A percentile compares a stretch with the other conserved stretches of the same genome.
phyloP scores from a whole-genome alignment of 2,797 vertebrate genomes.

The Emys orbicularis region DNA sequence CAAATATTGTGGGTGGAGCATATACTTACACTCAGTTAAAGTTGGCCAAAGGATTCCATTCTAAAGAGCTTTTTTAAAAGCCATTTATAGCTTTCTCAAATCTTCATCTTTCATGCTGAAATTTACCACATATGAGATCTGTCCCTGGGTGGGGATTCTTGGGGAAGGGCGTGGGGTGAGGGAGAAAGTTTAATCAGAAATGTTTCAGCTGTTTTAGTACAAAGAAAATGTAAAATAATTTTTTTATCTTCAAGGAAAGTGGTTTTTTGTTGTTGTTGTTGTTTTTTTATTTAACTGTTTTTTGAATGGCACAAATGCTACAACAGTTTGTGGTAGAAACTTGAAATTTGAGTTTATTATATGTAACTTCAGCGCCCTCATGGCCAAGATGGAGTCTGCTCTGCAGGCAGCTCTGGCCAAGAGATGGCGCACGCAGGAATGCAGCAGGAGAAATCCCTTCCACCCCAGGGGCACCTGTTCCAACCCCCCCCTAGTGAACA shows the following conservation, averaged over 20 bases:
- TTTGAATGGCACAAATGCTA: neutral
- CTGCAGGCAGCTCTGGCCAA: too few relatives aligned
- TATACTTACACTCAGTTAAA: neutral
- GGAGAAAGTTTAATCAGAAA: neutral
- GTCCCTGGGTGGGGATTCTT: neutral
- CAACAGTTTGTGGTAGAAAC: neutral
- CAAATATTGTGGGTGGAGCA: neutral
- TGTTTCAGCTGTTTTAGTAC: neutral
- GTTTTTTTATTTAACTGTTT: neutral
- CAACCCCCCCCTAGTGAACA: too few relatives aligned
- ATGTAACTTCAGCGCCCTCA: too few relatives aligned
- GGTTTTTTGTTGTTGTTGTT: too few relatives aligned
- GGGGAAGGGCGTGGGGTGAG: neutral
- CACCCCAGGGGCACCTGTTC: too few relatives aligned
- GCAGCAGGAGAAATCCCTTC: too few relatives aligned
- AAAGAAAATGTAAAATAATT: neutral
- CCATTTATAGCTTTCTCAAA: neutral
- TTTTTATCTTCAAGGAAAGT: neutral
- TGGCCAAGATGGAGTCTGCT: too few relatives aligned
- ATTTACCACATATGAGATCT: neutral
- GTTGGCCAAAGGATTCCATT: neutral
- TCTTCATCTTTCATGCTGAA: neutral
- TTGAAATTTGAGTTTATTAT: neutral
- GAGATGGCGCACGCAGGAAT: accelerated
- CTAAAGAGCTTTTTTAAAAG: neutral